A percentile compares a stretch with the other conserved stretches of the same genome.
Evolutionary conservation across 2,113 vertebrate genomes (phyloP).

Genomic region (Sisor rabdophorus): DNA sequence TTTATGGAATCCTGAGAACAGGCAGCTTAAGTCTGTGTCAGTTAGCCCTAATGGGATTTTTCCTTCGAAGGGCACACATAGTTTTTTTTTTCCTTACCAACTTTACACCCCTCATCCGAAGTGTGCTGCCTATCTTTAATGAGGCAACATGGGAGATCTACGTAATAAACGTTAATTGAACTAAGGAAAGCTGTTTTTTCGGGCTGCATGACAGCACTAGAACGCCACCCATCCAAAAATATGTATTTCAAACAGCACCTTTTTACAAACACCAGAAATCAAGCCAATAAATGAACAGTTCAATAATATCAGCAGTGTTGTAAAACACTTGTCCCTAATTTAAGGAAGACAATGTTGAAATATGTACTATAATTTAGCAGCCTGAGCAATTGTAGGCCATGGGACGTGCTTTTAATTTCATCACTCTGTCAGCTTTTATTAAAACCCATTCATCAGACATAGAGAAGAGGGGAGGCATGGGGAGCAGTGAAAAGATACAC

Average conservation of each 20-base stretch:
- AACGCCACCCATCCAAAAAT: constrained; percentile 51
- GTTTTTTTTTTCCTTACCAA: constrained; percentile 55
- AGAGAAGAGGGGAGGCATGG: constrained; percentile 42
- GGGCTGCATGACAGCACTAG: constrained; percentile 57
- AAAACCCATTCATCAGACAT: constrained; percentile 74
- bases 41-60: constrained; percentile 72
- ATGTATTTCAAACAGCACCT: constrained; percentile 46
- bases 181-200: constrained; percentile 63
- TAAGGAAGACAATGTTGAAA: constrained; percentile 67
- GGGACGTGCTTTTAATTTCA: constrained; percentile 75
- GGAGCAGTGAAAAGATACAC: constrained; percentile 23
- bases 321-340: constrained; percentile 56
- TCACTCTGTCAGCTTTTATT: constrained; percentile 76
- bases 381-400: constrained; percentile 64
- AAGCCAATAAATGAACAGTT: constrained; percentile 56
- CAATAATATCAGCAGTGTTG: constrained; percentile 62
- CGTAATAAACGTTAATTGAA: constrained; percentile 68
- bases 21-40: constrained; percentile 59
- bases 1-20: constrained; percentile 59
- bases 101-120: constrained; percentile 46
- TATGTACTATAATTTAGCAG: constrained; percentile 63
- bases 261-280: constrained; percentile 52
- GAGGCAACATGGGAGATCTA: constrained; percentile 67
- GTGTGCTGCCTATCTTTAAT: constrained; percentile 57
- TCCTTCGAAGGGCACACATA: constrained; percentile 61